Evolutionary conservation across 2,888 invertebrate genomes (phyloP), one percentile per base, ranked within the genome.

Genomic region (Chrysolina americana): DNA sequence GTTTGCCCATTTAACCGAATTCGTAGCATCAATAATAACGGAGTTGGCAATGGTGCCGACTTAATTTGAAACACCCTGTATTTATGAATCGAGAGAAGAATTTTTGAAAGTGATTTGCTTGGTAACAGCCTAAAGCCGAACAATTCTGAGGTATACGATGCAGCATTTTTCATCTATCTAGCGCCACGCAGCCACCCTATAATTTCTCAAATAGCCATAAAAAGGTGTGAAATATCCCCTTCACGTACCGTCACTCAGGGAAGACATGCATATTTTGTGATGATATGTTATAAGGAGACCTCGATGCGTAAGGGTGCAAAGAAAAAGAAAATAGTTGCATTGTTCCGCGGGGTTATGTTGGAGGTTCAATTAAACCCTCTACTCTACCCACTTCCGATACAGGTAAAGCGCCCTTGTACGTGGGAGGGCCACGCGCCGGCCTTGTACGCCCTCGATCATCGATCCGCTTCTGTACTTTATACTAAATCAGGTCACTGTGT

Each of bases 401-500:
- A 59, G 59, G 59, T 59, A 59, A 36, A 59, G 83, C 85, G 86
- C 85, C 86, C 86, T 86, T 86, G 85, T 83, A 86, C 84, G 87
- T 87, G 86, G 87, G 86, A 86, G 86, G 86, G 84, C 83, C 87
- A 87, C 87, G 87, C 87, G 86, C 85, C 86, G 87, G 86, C 87
- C 87, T 88, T 88, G 87, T 86, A 86, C 84, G 84, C 86, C 86
- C 86, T 86, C 84, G 73, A 79, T 83, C 81, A 87, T 87, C 87
- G 87, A 87, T 88, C 86, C 84, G 80, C 83, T 83, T 53, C 80
- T 82, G 75, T 82, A 83, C 84, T 84, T 83, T 81, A 81, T 83
- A 83, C 82, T 83, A 84, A 88, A 87, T 87, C 87, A 87, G 88
- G 88, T 88, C 87, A 88, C 87, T 88, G 86, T 87, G 87, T 87